Percentiles rank a stretch among this genome's conserved stretches.
These are phyloP conservation scores for Coracopsis vasa DNA, from an alignment of 2,113 vertebrate species.

Conservation along the genomic window DNA sequence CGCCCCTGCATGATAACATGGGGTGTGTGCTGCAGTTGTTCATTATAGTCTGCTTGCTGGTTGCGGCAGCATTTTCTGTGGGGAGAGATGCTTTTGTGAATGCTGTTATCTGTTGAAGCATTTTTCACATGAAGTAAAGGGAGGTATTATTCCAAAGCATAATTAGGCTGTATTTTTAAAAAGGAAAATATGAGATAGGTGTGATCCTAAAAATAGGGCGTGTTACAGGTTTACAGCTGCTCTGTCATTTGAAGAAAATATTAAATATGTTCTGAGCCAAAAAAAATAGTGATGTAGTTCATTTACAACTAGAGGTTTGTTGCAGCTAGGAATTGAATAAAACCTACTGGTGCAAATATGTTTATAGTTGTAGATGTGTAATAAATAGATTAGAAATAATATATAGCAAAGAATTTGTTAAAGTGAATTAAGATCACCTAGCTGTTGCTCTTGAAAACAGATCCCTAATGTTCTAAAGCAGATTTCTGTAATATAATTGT, in stretches of 20 bases:
- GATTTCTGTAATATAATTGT: not conserved
- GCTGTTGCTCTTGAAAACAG: not conserved
- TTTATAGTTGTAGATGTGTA: not conserved
- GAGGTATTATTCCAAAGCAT: not conserved
- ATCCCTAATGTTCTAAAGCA: not conserved
- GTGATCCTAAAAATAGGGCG: constrained; percentile 6
- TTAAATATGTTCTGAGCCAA: constrained; percentile 11
- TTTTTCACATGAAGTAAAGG: not conserved
- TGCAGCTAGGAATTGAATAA: not conserved
- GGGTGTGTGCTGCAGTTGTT: not conserved
- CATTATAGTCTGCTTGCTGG: not conserved
- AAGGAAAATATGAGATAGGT: constrained; percentile 47
- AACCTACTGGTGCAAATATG: not conserved
- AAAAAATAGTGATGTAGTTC: not conserved
- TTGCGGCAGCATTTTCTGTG: not conserved
- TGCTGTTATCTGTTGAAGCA: not conserved
- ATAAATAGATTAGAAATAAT: not conserved
- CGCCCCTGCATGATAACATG: not conserved
- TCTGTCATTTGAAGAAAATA: constrained; percentile 36
- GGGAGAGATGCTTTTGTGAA: not conserved
- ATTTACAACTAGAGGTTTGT: not conserved
- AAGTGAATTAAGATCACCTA: not conserved
- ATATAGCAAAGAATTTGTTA: not conserved
- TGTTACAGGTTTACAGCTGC: constrained; percentile 20
- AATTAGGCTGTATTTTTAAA: constrained; percentile 14